Evolutionary conservation across 2,113 vertebrate species (phyloP).

Genomic region (Sitta europaea): DNA sequence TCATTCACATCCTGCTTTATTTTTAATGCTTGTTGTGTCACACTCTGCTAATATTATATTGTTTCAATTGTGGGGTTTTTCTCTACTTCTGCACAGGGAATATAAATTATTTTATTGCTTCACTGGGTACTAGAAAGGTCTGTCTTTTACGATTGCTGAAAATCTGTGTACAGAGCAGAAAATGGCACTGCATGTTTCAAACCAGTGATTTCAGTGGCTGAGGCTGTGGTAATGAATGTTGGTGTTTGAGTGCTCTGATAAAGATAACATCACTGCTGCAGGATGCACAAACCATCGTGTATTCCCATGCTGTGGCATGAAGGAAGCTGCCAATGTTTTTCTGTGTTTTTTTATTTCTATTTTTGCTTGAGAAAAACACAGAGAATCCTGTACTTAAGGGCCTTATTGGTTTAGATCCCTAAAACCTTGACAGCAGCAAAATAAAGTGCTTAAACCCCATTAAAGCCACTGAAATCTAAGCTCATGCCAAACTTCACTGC

Average conservation of each 20-base stretch:
- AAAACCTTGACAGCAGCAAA: neutral
- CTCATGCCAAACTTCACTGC: neutral
- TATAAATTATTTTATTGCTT: constrained; percentile 48
- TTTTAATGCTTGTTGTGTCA: neutral
- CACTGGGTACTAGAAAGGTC: constrained; percentile 29
- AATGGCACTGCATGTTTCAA: constrained; percentile 39
- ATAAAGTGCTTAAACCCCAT: neutral
- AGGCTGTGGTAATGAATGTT: constrained; percentile 15
- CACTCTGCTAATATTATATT: neutral
- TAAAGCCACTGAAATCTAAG: neutral
- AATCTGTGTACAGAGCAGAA: constrained; percentile 1
- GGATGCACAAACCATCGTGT: neutral
- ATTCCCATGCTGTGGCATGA: neutral
- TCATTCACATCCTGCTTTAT: constrained; percentile 7
- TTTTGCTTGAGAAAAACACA: neutral
- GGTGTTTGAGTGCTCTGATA: constrained; percentile 25
- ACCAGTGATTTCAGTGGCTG: constrained; percentile 9
- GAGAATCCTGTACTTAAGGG: neutral
- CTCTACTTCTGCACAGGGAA: neutral
- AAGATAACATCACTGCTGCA: constrained; percentile 28
- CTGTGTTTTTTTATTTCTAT: neutral
- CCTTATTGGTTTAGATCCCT: neutral
- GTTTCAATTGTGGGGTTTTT: neutral
- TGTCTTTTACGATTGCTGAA: constrained; percentile 38
- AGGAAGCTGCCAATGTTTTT: neutral